Conservation (phyloP, 2,113 vertebrate species). For the Monopterus albus region DNA sequence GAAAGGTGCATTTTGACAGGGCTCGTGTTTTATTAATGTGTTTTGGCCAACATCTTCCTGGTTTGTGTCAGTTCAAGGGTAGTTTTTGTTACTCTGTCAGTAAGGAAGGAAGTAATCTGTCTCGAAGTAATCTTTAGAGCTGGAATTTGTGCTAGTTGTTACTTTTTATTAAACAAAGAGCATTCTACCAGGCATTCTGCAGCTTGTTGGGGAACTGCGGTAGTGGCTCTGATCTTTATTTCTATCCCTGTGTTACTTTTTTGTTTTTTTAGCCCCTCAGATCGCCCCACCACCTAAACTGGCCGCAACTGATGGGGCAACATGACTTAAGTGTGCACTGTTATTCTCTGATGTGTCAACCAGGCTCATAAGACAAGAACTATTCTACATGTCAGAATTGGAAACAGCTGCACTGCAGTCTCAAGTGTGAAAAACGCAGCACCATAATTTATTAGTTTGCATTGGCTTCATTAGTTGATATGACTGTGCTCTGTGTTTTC, state of each 20-base stretch:
- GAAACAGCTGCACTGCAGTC: constrained; percentile 19
- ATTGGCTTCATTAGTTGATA: constrained; percentile 1
- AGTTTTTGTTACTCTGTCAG: constrained; percentile 31
- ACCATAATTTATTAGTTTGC: not conserved
- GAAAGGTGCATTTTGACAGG: constrained; percentile 31
- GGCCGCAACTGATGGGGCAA: not conserved
- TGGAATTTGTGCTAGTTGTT: constrained; percentile 37
- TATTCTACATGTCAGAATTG: constrained; percentile 18
- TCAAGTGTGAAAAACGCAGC: constrained; percentile 1
- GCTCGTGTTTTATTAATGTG: constrained; percentile 28
- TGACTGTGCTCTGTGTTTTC: not conserved
- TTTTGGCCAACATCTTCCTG: constrained; percentile 28
- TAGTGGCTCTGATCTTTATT: constrained; percentile 31
- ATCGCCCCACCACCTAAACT: constrained; percentile 11
- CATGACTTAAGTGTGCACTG: not conserved
- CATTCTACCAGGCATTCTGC: constrained; percentile 29
- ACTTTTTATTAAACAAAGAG: constrained; percentile 18
- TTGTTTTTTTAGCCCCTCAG: constrained; percentile 5
- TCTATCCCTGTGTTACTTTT: constrained; percentile 35
- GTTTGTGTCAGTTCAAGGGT: constrained; percentile 3
- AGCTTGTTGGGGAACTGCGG: constrained; percentile 32
- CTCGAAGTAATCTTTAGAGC: constrained; percentile 43
- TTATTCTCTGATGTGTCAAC: constrained; percentile 19
- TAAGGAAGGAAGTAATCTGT: no score
- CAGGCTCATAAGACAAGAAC: constrained; percentile 39